Percentiles rank a stretch among this genome's conserved stretches.
Evolutionary conservation across 2,113 vertebrate species (phyloP).

Genomic region (Nansenia antarctica): DNA sequence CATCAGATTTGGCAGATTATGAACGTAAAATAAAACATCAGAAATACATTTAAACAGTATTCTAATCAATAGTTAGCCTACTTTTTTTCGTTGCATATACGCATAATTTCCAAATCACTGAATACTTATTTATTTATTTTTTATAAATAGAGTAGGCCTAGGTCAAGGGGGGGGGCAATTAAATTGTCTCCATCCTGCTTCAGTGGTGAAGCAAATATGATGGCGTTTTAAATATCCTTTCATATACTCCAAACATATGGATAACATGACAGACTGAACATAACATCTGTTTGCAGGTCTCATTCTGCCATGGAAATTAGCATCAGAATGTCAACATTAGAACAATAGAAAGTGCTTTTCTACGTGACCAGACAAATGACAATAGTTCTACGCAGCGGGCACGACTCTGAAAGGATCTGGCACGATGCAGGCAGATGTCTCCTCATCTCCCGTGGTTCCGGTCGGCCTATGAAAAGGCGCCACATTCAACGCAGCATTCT

Average conservation of each 20-base stretch:
- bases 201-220: neutral
- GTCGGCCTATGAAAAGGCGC: neutral
- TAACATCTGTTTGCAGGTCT: slow-evolving; percentile 2
- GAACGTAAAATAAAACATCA: too few relatives aligned
- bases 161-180: too few relatives aligned
- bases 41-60: too few relatives aligned
- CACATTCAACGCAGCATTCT: neutral
- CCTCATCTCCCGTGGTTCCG: slow-evolving; percentile 10
- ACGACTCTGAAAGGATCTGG: neutral
- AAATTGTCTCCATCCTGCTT: neutral
- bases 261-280: neutral
- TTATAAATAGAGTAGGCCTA: too few relatives aligned
- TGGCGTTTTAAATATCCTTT: neutral
- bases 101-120: too few relatives aligned
- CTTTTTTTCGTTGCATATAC: too few relatives aligned
- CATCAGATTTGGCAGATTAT: too few relatives aligned
- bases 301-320: neutral
- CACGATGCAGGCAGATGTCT: slow-evolving; percentile 24
- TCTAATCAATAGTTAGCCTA: too few relatives aligned
- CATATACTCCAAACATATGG: neutral
- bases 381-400: neutral
- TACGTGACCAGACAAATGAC: neutral
- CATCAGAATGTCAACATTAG: neutral
- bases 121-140: too few relatives aligned
- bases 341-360: neutral